Base-by-base conservation (phyloP, 2,888 invertebrate genomes). In the Rotaria macrura region DNA sequence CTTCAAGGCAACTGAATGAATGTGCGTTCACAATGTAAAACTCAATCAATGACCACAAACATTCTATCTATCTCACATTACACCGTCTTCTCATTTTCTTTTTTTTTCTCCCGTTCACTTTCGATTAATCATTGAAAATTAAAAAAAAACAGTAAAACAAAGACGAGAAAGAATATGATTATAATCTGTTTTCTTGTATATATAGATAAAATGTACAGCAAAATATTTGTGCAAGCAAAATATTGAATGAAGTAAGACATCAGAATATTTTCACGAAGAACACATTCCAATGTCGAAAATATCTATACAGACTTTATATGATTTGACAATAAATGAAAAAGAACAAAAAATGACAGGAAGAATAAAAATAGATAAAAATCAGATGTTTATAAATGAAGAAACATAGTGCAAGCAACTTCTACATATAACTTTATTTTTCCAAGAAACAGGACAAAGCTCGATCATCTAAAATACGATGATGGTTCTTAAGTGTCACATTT, bases 401-500 rank as follows among this genome's bases (percentile, higher is more conserved):
- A 92, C 88, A 99, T 94, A 85, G 95, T 93, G 89, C 96, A 93
- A 40, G 99, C 98, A 92, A 99, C 98, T 92, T 99, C 99, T 1
- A 99, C 96, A 40, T 95, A 95, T 85, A 94, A 94, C 92, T 99
- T 99, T 90, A 99, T 94, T 92, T 97, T 98, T 88, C 94, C 94
- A 88, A 99, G 93, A 93, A 99, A 99, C 90, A 95, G 92, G 12
- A 99, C 99, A 84, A 98, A 92, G 99, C 99, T 91, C 99, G 95
- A 2, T 99, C 99, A 91, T 99, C 99, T 89, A 99, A 95, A 88
- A 99, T 92, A 91, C 99, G 94, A 92, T 99, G 99, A 92, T 99
- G 99, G 91, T 99, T 99, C 0, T 99, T 99, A 89, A 99, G 92
- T 9, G 99, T 99, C 87, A 99, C 93, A 91, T 97, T 97, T 99